phyloP scores from a whole-genome alignment of 2,113 vertebrate species.

The Tragelaphus scriptus region DNA sequence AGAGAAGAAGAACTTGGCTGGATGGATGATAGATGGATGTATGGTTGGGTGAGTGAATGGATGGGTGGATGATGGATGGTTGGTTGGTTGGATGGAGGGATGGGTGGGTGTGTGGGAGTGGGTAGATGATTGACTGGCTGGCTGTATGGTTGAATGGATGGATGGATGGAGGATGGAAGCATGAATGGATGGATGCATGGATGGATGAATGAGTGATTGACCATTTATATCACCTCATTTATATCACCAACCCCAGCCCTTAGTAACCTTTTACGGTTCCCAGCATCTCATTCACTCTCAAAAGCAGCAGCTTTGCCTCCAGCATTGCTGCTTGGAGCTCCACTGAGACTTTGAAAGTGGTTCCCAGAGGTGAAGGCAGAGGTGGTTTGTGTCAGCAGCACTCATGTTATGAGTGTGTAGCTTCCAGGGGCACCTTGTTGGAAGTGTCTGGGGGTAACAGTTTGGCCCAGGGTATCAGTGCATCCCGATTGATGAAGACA shows the following conservation, averaged over 20 bases:
- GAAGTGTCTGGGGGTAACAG: not conserved
- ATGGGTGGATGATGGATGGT: not conserved
- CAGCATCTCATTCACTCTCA: not conserved
- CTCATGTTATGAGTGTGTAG: not conserved
- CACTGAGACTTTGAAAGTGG: not conserved
- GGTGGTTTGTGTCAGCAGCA: not conserved
- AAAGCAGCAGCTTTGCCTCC: not conserved
- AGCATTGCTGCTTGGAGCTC: not conserved
- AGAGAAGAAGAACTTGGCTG: not conserved
- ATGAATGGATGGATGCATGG: fast-evolving
- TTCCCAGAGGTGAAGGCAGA: not conserved
- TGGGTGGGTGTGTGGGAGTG: not conserved
- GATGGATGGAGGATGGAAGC: fast-evolving
- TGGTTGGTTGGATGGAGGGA: not conserved
- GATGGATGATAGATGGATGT: not conserved
- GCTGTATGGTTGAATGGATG: not conserved
- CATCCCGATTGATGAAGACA: fast-evolving
- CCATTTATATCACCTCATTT: no score
- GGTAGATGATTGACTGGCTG: not conserved
- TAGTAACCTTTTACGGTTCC: not conserved
- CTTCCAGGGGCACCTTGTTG: not conserved
- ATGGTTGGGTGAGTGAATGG: not conserved
- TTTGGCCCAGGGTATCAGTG: not conserved
- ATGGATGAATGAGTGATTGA: not conserved
- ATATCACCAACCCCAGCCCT: no score